phyloP scores from a whole-genome alignment of 30 jellyfish, hydroid and myxozoan species.

The Turritopsis rubra region DNA sequence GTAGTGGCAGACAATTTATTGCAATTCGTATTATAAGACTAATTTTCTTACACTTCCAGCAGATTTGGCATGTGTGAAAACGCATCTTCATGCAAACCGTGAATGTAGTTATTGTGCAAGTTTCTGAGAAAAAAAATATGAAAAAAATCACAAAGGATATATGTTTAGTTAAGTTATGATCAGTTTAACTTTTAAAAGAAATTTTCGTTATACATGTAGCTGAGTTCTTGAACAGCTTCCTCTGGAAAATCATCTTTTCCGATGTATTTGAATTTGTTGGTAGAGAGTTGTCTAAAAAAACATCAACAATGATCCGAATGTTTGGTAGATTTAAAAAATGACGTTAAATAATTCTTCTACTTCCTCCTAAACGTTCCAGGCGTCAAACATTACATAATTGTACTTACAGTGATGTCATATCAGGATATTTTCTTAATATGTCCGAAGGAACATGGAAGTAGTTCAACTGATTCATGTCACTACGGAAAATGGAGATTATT shows the following conservation, averaged over 20 bases:
- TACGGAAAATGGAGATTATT: not conserved
- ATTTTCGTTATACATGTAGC: slow-evolving; percentile 6
- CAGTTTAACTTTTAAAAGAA: not conserved
- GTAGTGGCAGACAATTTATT: too few relatives aligned
- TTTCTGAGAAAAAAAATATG: slow-evolving; percentile 25
- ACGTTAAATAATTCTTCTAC: too few relatives aligned
- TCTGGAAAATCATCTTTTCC: not conserved
- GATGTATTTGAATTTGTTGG: slow-evolving; percentile 12
- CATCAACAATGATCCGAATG: not conserved
- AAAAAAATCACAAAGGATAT: not conserved
- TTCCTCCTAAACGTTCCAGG: too few relatives aligned
- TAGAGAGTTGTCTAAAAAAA: not conserved
- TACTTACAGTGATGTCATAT: slow-evolving; percentile 3
- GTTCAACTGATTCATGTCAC: slow-evolving; percentile 6
- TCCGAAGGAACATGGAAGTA: not conserved
- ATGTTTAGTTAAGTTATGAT: not conserved
- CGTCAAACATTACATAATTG: too few relatives aligned
- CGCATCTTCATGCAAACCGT: slow-evolving; percentile 40
- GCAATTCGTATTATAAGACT: not conserved
- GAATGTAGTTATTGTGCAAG: slow-evolving; percentile 51
- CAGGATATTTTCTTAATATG: not conserved
- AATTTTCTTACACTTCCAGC: slow-evolving; percentile 53
- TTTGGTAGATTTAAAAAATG: not conserved
- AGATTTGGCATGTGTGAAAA: slow-evolving; percentile 59
- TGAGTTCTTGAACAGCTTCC: not conserved